Evolutionary conservation across 2,888 invertebrate genomes (phyloP), one percentile per base, ranked within the genome.

Genomic region (Tetragnatha montana): DNA sequence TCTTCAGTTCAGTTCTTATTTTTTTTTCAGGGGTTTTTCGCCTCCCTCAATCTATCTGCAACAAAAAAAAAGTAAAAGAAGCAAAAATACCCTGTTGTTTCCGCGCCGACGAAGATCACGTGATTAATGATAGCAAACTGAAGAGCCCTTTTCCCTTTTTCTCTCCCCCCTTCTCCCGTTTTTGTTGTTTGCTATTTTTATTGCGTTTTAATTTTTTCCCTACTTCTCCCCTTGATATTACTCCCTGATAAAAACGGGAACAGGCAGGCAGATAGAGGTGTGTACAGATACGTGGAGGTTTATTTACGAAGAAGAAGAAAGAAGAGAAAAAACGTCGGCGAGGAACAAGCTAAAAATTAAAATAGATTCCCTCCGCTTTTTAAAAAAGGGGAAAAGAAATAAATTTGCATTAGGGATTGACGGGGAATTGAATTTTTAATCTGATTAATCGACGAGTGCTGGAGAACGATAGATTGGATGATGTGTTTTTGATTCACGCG

Each of bases 361-460:
- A 85, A 82, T 71, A 82, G 71, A 82, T 17, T 35, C 60, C 22
- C 80, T 68, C 76, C 79, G 22, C 35, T 79, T 70, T 49, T 47
- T 4, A 70, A 47, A 75, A 85, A 89, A 89, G 84, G 75, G 17
- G 73, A 69, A 81, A 85, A 85, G 85, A 89, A 89, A 89, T 89
- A 89, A 89, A 89, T 89, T 89, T 89, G 89, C 89, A 89, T 89
- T 89, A 89, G 81, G 81, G 89, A 85, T 89, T 89, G 89, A 89
- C 89, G 89, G 49, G 68, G 89, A 89, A 89, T 89, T 89, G 89
- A 89, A 89, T 85, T 85, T 89, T 89, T 89, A 89, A 89, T 89
- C 89, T 85, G 89, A 89, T 89, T 89, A 89, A 85, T 89, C 85
- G 89, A 85, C 81, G 85, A 81, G 76, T 89, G 89, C 81, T 89